Evolutionary conservation across 1,140 invertebrate species (phyloP), one percentile per base, ranked within the genome.

Genomic region (Ephestia elutella): DNA sequence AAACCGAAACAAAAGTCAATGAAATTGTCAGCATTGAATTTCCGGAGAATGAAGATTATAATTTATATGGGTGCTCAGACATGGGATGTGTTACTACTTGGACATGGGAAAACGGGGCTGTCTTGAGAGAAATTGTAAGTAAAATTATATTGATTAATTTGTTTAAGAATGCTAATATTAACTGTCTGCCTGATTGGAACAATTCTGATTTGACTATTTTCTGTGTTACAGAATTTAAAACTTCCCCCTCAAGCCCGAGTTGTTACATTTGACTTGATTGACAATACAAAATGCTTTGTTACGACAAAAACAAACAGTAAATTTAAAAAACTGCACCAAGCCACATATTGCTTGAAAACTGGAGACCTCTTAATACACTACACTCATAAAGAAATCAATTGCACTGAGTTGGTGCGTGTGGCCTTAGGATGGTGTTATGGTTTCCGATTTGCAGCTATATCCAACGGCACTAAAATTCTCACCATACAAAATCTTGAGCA

Each of bases 41-140:
- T 68, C 80, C 78, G 2, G 67, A 76, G 8, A 72, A 82, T 70
- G 82, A 89, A 55, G 73, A 85, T 35, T 82, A 86, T 44, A 82
- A 87, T 58, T 71, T 90, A 17, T 84, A 81, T 62, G 82, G 83
- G 19, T 90, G 87, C 68, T 82, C 86, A 35, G 73, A 82, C 19
- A 60, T 61, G 10, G 89, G 87, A 5, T 60, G 63, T 51, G 66
- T 90, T 54, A 83, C 77, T 5, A 78, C 71, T 54, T 90, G 87
- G 87, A 89, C 83, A 15, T 90, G 82, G 82, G 82, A 86, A 49
- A 85, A 79, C 63, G 85, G 80, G 25, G 80, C 78, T 55, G 82
- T 88, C 11, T 78, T 85, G 10, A 72, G 81, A 54, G 80, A 88
- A 75, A 75, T 63, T 65, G 88, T 89, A 70, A 78, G 19, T 21